phyloP scores from a whole-genome alignment of 2,888 invertebrate species.

The Saturnia pavonia region DNA sequence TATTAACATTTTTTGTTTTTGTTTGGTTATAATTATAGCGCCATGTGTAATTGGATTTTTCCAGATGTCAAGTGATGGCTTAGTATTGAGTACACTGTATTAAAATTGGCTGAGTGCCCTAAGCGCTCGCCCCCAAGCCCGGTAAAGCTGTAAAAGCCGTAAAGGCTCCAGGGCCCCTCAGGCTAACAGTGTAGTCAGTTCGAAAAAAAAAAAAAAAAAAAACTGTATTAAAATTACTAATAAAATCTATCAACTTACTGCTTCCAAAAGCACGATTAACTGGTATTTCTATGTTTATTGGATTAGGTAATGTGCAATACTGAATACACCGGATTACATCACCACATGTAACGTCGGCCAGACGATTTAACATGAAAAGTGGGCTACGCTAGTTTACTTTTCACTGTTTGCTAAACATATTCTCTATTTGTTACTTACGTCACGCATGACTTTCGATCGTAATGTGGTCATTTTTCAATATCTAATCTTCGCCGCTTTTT shows the following conservation, averaged over 20 bases:
- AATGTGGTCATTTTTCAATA: constrained; percentile 24
- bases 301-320: constrained; percentile 13
- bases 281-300: background rate
- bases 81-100: background rate
- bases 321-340: constrained; percentile 19
- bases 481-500: constrained; percentile 10
- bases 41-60: too few relatives aligned
- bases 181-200: too few relatives aligned
- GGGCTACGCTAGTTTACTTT: constrained; percentile 16
- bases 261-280: background rate
- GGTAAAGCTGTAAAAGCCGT: too few relatives aligned
- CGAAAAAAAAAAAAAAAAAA: too few relatives aligned
- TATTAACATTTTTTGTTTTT: background rate
- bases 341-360: constrained; percentile 13
- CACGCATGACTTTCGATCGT: constrained; percentile 23
- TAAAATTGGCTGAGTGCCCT: too few relatives aligned
- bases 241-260: background rate
- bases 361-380: constrained; percentile 20
- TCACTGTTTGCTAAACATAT: constrained; percentile 23
- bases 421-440: constrained; percentile 20
- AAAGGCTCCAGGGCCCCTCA: too few relatives aligned
- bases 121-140: too few relatives aligned
- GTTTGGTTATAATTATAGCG: background rate
- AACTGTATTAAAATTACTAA: background rate
- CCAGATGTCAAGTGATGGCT: background rate